These are phyloP conservation scores for Paratilapia polleni DNA, from an alignment of 2,113 vertebrate species.

Conservation along the genomic window DNA sequence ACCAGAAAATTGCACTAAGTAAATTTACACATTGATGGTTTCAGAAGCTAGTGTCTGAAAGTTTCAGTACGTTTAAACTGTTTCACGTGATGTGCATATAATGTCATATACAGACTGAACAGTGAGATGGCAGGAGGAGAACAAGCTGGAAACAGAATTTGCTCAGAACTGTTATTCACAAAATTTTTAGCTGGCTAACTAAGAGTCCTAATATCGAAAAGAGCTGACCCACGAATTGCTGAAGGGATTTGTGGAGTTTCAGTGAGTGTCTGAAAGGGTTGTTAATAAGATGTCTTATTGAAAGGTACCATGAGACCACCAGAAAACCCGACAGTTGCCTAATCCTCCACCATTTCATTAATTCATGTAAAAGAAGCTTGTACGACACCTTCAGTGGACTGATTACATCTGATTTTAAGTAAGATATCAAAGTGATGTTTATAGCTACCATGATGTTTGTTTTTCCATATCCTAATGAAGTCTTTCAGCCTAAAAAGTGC, in stretches of 20 bases:
- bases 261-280: too few relatives aligned
- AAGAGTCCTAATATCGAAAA: background rate
- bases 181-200: background rate
- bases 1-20: background rate
- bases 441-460: background rate
- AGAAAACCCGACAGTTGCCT: background rate
- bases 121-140: too few relatives aligned
- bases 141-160: background rate
- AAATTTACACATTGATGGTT: background rate
- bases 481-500: background rate
- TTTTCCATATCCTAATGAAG: background rate
- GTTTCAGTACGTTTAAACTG: background rate
- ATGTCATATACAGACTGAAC: too few relatives aligned
- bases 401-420: background rate
- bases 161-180: background rate
- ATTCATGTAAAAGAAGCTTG: background rate
- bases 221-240: background rate
- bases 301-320: background rate
- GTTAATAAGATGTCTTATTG: background rate
- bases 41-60: background rate
- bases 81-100: too few relatives aligned
- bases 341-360: fast-evolving
- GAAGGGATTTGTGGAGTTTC: too few relatives aligned
- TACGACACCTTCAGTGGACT: background rate
- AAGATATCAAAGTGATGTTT: background rate